These are phyloP conservation scores for Heliconius erato DNA, from an alignment of 2,888 invertebrate genomes.

Conservation along the genomic window DNA sequence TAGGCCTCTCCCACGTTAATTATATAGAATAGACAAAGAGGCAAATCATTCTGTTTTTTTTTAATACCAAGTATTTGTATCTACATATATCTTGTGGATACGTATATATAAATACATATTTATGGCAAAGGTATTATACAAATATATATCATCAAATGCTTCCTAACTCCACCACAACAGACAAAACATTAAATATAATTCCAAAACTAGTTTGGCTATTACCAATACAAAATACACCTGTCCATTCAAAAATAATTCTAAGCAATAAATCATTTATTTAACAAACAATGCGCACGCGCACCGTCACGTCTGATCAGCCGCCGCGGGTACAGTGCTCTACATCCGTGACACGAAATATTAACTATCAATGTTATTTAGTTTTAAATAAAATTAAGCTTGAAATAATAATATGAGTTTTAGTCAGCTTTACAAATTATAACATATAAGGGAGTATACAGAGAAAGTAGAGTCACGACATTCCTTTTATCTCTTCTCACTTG, in stretches of 20 bases:
- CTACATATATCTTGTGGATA: too few species aligned
- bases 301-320: slow-evolving; percentile 52
- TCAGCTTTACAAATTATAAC: not conserved
- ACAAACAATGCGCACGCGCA: slow-evolving; percentile 49
- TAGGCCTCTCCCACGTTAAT: too few species aligned
- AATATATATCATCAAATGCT: too few species aligned
- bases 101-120: too few species aligned
- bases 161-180: too few species aligned
- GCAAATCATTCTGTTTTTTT: too few species aligned
- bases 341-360: slow-evolving; percentile 53
- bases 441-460: not conserved
- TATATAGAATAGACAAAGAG: too few species aligned
- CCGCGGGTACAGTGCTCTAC: slow-evolving; percentile 52
- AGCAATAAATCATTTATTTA: slow-evolving; percentile 32
- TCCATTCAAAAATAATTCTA: not conserved
- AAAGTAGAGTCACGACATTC: too few species aligned
- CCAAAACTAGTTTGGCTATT: not conserved
- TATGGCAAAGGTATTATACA: too few species aligned
- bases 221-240: slow-evolving; percentile 31
- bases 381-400: slow-evolving; percentile 9
- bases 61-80: too few species aligned
- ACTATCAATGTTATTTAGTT: slow-evolving; percentile 31
- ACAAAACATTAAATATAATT: not conserved
- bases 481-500: not conserved
- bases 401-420: slow-evolving; percentile 1